Conservation (phyloP, 2,888 invertebrate genomes). For the Netelia virgata region DNA sequence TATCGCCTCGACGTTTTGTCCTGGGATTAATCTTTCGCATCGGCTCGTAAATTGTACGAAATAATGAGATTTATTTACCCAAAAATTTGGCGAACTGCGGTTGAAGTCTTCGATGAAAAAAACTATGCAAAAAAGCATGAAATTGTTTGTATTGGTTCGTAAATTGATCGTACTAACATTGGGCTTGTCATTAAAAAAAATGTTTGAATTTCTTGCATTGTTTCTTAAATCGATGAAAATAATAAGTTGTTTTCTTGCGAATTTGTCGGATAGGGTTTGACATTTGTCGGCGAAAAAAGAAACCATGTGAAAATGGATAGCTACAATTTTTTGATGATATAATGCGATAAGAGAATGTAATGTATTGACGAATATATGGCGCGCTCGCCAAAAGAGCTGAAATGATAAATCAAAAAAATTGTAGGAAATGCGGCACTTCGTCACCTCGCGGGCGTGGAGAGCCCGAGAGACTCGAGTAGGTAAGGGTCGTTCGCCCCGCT, state of each 20-base stretch:
- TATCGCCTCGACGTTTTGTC: neutral
- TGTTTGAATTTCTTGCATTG: too few relatives aligned
- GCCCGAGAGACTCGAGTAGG: slow-evolving; percentile 14
- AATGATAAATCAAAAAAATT: slow-evolving; percentile 51
- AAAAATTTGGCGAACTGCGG: too few relatives aligned
- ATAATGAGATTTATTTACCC: neutral
- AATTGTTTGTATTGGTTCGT: too few relatives aligned
- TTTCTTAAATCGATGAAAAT: too few relatives aligned
- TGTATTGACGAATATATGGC: neutral
- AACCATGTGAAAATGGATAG: too few relatives aligned
- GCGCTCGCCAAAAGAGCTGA: slow-evolving; percentile 28
- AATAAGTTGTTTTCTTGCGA: too few relatives aligned
- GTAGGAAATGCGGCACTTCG: slow-evolving; percentile 43
- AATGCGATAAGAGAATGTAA: neutral
- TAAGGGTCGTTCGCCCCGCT: slow-evolving; percentile 48
- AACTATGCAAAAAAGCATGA: too few relatives aligned
- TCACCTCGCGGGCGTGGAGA: slow-evolving; percentile 27
- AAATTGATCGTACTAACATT: too few relatives aligned
- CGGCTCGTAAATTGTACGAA: neutral
- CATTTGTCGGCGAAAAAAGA: too few relatives aligned
- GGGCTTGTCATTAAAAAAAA: too few relatives aligned
- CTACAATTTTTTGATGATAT: neutral
- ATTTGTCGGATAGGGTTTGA: too few relatives aligned
- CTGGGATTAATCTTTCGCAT: neutral
- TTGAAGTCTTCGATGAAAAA: too few relatives aligned